Evolutionary conservation across 2,888 invertebrate genomes (phyloP).

Genomic region (Cheilosia vernalis): DNA sequence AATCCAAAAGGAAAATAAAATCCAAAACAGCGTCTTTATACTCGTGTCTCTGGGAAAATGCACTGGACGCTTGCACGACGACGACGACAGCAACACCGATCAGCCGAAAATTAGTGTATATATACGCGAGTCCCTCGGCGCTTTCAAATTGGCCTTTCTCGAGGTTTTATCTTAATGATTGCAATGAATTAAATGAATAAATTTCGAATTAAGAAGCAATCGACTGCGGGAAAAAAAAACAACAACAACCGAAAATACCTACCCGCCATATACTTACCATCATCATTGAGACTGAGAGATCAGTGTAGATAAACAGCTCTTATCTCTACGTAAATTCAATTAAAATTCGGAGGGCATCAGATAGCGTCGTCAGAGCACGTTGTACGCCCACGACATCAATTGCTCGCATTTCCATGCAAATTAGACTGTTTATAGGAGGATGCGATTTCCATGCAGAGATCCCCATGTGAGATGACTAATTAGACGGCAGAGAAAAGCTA

Average conservation of each 20-base stretch:
- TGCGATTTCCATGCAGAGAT: neutral
- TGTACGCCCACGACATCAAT: slow-evolving; percentile 67
- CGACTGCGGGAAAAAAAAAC: slow-evolving; percentile 33
- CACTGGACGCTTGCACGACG: slow-evolving; percentile 20
- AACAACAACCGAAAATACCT: neutral
- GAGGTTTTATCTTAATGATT: slow-evolving; percentile 72
- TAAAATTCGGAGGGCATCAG: slow-evolving; percentile 62
- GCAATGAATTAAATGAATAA: slow-evolving; percentile 73
- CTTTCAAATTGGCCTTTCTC: slow-evolving; percentile 48
- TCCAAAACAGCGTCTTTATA: slow-evolving; percentile 38
- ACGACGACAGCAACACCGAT: slow-evolving; percentile 36
- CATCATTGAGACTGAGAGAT: slow-evolving; percentile 22
- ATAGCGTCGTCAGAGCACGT: slow-evolving; percentile 43
- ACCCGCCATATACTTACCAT: neutral
- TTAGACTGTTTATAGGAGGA: slow-evolving; percentile 1
- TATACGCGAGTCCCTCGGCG: slow-evolving; percentile 20
- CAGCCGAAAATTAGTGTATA: slow-evolving; percentile 64
- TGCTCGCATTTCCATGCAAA: slow-evolving; percentile 70
- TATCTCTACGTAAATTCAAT: slow-evolving; percentile 68
- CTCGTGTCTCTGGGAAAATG: slow-evolving; percentile 55
- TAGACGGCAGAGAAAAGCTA: slow-evolving; percentile 15
- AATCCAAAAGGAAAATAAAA: slow-evolving; percentile 51
- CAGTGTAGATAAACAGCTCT: slow-evolving; percentile 40
- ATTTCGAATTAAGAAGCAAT: slow-evolving; percentile 70
- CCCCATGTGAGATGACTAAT: slow-evolving; percentile 36